Conservation (phyloP, 53 echinoderm and acorn worm species). For the Actinopyga echinites region DNA sequence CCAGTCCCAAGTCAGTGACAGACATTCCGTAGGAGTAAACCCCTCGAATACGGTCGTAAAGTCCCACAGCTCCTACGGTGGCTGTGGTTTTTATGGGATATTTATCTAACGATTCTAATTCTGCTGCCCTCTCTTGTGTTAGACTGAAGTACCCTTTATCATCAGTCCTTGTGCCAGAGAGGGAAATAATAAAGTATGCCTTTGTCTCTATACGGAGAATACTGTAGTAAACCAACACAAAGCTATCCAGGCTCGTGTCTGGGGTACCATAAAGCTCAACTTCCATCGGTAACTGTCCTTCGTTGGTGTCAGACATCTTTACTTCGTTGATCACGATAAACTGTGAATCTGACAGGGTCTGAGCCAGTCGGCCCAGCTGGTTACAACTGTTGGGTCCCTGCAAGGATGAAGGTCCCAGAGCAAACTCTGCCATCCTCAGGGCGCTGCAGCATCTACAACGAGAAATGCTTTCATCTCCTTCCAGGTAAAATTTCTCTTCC, state of each 20-base stretch:
- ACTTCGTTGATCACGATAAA: conserved; percentile 26
- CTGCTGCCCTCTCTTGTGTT: not conserved
- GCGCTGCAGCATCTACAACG: conserved; percentile 80
- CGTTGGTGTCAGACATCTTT: not conserved
- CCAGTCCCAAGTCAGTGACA: conserved; percentile 44
- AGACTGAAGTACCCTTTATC: conserved; percentile 21
- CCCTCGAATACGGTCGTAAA: conserved; percentile 56
- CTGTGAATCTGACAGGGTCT: not conserved
- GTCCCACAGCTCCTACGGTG: conserved; percentile 59
- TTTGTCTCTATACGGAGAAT: conserved; percentile 4
- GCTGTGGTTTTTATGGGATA: not conserved
- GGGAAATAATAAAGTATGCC: conserved; percentile 33
- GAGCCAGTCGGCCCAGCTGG: not conserved
- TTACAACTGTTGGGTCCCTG: conserved; percentile 67
- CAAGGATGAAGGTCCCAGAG: conserved; percentile 67
- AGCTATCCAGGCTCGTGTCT: conserved; percentile 41
- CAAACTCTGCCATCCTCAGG: conserved; percentile 53
- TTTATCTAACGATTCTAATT: not conserved
- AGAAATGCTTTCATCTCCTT: conserved; percentile 62
- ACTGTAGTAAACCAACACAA: conserved; percentile 53
- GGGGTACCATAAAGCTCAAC: conserved; percentile 74
- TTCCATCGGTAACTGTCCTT: conserved; percentile 23
- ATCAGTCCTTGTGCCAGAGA: conserved; percentile 20
- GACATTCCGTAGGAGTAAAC: conserved; percentile 45
- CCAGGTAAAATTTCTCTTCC: conserved; percentile 19